These are phyloP conservation scores for Circaetus cinerascens DNA, from an alignment of 2,113 vertebrate species.

Conservation along the genomic window DNA sequence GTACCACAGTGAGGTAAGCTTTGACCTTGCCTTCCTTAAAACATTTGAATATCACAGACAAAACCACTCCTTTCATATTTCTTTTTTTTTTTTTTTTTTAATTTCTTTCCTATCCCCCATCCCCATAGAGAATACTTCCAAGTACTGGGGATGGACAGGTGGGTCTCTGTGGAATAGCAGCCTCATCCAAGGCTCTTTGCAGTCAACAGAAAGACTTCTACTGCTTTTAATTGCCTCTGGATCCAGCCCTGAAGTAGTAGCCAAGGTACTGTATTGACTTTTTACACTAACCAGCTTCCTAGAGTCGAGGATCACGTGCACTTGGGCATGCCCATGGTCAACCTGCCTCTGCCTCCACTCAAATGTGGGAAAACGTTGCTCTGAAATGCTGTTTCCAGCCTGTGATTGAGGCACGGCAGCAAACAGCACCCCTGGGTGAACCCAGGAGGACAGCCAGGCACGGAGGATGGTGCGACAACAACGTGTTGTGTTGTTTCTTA, in stretches of 20 bases:
- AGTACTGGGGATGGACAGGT: neutral
- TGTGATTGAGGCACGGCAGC: neutral
- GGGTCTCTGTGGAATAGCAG: neutral
- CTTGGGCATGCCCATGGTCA: neutral
- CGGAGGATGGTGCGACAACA: neutral
- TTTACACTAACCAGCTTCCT: neutral
- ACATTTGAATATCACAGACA: neutral
- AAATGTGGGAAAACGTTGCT: accelerated
- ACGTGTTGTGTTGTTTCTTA: neutral
- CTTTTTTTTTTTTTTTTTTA: neutral
- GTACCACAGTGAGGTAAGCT: neutral
- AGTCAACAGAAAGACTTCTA: neutral
- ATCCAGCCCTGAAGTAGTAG: neutral
- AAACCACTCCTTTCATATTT: neutral
- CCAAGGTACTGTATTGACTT: neutral
- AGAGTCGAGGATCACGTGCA: neutral
- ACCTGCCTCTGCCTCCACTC: neutral
- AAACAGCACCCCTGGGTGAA: neutral
- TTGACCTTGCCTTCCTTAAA: neutral
- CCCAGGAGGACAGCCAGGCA: neutral
- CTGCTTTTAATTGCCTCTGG: neutral
- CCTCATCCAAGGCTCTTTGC: neutral
- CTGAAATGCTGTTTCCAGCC: neutral
- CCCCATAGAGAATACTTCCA: neutral
- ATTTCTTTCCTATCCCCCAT: neutral